Base-by-base conservation (phyloP, 2,113 vertebrate genomes). In the Alexandromys fortis region DNA sequence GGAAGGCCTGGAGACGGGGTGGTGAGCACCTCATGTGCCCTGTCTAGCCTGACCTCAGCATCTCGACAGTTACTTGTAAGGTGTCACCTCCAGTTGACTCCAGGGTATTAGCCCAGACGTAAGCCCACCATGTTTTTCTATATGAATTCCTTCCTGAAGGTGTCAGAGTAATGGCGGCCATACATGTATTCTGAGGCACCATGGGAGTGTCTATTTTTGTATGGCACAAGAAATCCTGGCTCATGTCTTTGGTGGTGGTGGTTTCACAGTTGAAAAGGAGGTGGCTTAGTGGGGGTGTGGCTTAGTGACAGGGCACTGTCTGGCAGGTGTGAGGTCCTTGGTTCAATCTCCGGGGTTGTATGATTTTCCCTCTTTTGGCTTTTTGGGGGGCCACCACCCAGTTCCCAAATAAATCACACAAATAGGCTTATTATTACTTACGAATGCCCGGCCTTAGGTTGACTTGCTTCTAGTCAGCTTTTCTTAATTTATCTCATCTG, bases 101-200 rank as follows among this genome's bases (percentile, higher is more conserved):
- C 47, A 16, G 3, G 7, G 35, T 81, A 10, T 55, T 72, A 52
- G 47, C 63, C 12, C 76, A 63, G 78, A 89, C 87, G 10, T 38
- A n/a, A 94, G 95, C 92, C 85, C 35, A 49, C 9, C 12, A 49
- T 81, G 55, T 17, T 94, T 96, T 97, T 96, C 78, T 75, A 90
- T 3, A 52, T 8, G 55, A 42, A 65, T 92, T 10, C 61, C 63
- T 77, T 52, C 19, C 95, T 92, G 94, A 86, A 52, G 61, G 61
- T 21, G 26, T 65, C 9, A 65, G 55, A 82, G 63, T 45, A 86
- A 87, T 49, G 5, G 55, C 70, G 58, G 1, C 49, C 11, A 1
- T 47, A 61, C 24, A 47, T 89, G 63, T 61, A 38, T 92, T 92
- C 73, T 63, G 45, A 90, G 55, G 78, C 52, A 24, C 45, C 30